Base-by-base conservation (phyloP, 2,888 invertebrate genomes). In the Alloplasta piceator region DNA sequence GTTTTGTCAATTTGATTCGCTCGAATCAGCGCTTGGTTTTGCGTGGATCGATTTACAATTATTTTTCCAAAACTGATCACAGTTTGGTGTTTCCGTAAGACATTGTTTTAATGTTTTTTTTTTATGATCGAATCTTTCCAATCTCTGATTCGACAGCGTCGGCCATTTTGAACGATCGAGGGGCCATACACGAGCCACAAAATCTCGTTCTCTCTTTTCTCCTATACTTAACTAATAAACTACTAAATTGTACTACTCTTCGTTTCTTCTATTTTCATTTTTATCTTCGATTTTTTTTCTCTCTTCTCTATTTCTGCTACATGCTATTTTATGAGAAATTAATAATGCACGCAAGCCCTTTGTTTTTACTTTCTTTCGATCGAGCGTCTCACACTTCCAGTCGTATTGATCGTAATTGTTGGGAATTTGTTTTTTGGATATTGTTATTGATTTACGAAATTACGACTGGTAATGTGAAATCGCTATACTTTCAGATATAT, bases 151-250 rank as follows among this genome's bases (percentile, higher is more conserved):
- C 56, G 43, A 76, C 56, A n/a, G n/a, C n/a, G n/a, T n/a, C n/a
- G n/a, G n/a, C n/a, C n/a, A n/a, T n/a, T n/a, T n/a, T n/a, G n/a
- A 6, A 76, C 77, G 77, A 77, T 81, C 77, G 73, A 81, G 81
- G 68, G 56, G 63, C 75, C 52, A 50, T 5, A 76, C 61, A 67
- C 75, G 71, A 76, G 73, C 67, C 78, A 71, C 43, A 26, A 70
- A 76, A 77, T 81, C 73, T 81, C 70, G 58, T 52, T 76, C 71
- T 71, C 43, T 80, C 74, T 71, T 66, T 71, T 73, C 67, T 67
- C 38, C 48, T 78, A 67, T 66, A 46, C 64, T 64, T 38, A 58
- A 50, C 64, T 61, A 52, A 48, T 52, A 39, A 50, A 61, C 14
- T 43, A 39, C 55, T 48, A 63, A 61, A 58, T 60, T 63, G 7